A percentile compares a stretch with the other conserved stretches of the same genome.
These are phyloP conservation scores for Machaerirhynchus nigripectus DNA, from an alignment of 2,113 vertebrate genomes.

Conservation along the genomic window DNA sequence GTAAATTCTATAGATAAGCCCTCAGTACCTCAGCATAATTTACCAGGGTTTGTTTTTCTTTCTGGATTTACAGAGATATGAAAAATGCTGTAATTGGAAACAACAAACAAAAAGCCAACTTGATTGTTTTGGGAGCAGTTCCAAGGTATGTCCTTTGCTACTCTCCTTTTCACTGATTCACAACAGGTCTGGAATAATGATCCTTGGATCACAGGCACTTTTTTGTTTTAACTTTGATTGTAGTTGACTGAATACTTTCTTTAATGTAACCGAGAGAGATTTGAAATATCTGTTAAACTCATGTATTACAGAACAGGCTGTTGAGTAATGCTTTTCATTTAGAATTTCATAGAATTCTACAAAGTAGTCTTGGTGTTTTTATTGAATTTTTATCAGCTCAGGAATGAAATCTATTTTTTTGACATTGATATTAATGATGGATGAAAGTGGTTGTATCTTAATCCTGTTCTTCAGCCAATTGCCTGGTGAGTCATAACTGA, in stretches of 20 bases:
- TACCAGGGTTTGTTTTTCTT: slow-evolving; percentile 71
- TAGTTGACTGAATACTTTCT: slow-evolving; percentile 34
- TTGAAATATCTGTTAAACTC: slow-evolving; percentile 27
- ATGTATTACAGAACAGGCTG: slow-evolving; percentile 17
- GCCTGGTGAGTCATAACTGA: not conserved
- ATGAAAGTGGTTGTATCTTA: slow-evolving; percentile 16
- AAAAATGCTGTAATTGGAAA: slow-evolving; percentile 99
- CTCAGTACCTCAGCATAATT: slow-evolving; percentile 65
- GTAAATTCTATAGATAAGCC: slow-evolving; percentile 64
- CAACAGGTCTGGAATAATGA: slow-evolving; percentile 39
- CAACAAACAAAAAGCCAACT: slow-evolving; percentile 99
- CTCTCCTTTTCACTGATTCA: slow-evolving; percentile 66
- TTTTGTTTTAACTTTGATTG: slow-evolving; percentile 41
- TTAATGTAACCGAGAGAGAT: slow-evolving; percentile 19
- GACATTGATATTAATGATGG: not conserved
- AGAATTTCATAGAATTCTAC: slow-evolving; percentile 1
- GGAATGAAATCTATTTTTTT: slow-evolving; percentile 20
- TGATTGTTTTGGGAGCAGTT: slow-evolving; percentile 98
- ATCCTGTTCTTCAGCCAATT: not conserved
- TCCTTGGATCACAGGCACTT: slow-evolving; percentile 46
- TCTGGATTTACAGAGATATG: slow-evolving; percentile 92
- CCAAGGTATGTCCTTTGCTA: slow-evolving; percentile 84
- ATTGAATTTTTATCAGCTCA: not conserved
- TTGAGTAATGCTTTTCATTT: slow-evolving; percentile 33
- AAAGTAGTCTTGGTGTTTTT: not conserved